phyloP scores from a whole-genome alignment of 2,797 vertebrate genomes.

The Hippocampus kuda region DNA sequence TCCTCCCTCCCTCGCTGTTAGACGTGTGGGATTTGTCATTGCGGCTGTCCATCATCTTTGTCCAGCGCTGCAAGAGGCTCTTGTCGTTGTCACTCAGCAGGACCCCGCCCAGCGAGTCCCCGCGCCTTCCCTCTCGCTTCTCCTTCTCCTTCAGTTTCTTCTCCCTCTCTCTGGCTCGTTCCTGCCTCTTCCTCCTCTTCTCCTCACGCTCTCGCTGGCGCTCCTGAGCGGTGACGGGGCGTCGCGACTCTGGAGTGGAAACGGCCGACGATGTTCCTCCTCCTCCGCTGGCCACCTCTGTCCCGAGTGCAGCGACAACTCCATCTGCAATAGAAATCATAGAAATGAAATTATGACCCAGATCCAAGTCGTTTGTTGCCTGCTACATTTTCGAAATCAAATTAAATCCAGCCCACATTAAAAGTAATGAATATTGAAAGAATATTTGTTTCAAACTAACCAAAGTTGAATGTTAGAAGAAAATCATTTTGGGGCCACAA shows the following conservation, averaged over 20 bases:
- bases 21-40: slow-evolving; percentile 52
- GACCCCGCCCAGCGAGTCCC: slow-evolving; percentile 75
- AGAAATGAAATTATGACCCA: not conserved
- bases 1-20: slow-evolving; percentile 37
- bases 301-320: slow-evolving; percentile 37
- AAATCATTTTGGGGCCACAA: not conserved
- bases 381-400: too few species aligned
- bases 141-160: slow-evolving; percentile 81
- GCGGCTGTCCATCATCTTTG: slow-evolving; percentile 75
- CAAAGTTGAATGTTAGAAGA: too few species aligned
- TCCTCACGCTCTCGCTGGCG: slow-evolving; percentile 86
- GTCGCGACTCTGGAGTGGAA: slow-evolving; percentile 68
- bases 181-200: slow-evolving; percentile 79
- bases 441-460: too few species aligned
- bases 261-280: slow-evolving; percentile 38
- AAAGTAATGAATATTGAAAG: too few species aligned
- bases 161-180: slow-evolving; percentile 79
- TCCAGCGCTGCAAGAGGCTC: slow-evolving; percentile 85
- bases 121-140: slow-evolving; percentile 68
- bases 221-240: slow-evolving; percentile 85
- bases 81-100: slow-evolving; percentile 85
- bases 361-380: too few species aligned
- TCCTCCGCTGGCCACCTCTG: slow-evolving; percentile 41
- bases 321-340: slow-evolving; percentile 55
- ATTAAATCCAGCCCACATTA: too few species aligned